Percentiles rank a stretch among this genome's conserved stretches.
Conservation (phyloP, 2,113 vertebrate genomes). For the Oenanthe melanoleuca region DNA sequence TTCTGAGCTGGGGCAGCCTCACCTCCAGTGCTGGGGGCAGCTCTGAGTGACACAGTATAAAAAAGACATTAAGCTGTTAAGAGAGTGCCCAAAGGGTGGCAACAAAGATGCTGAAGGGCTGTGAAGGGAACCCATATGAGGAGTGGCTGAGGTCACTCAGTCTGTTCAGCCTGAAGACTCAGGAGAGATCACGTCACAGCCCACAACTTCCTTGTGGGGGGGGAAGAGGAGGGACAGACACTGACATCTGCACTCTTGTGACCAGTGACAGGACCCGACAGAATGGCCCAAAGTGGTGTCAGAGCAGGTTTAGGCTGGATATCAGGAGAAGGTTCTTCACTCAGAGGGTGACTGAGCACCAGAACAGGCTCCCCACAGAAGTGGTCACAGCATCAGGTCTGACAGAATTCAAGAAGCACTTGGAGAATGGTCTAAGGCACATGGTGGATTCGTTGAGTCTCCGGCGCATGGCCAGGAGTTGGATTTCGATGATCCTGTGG, state of each 20-base stretch:
- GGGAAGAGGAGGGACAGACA: background rate
- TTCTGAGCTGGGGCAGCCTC: background rate
- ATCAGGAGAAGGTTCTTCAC: background rate
- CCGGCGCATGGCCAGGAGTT: accelerated
- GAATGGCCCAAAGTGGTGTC: background rate
- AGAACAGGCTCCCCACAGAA: background rate
- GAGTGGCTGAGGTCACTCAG: background rate
- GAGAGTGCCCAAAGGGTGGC: accelerated
- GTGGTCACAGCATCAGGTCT: background rate
- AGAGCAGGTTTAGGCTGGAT: background rate
- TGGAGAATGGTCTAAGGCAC: background rate
- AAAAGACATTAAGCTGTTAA: background rate
- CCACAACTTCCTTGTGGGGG: background rate
- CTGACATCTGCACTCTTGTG: background rate
- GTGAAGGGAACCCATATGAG: accelerated
- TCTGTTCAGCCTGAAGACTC: background rate
- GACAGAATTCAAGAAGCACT: background rate
- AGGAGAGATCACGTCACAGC: background rate
- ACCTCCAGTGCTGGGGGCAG: background rate
- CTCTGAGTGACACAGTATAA: accelerated
- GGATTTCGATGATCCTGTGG: background rate
- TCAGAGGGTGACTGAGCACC: background rate
- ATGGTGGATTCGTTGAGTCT: accelerated
- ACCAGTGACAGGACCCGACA: accelerated
- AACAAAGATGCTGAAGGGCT: background rate